These are phyloP conservation scores for Neolamprologus longior DNA, from an alignment of 2,113 vertebrate genomes.

Conservation along the genomic window DNA sequence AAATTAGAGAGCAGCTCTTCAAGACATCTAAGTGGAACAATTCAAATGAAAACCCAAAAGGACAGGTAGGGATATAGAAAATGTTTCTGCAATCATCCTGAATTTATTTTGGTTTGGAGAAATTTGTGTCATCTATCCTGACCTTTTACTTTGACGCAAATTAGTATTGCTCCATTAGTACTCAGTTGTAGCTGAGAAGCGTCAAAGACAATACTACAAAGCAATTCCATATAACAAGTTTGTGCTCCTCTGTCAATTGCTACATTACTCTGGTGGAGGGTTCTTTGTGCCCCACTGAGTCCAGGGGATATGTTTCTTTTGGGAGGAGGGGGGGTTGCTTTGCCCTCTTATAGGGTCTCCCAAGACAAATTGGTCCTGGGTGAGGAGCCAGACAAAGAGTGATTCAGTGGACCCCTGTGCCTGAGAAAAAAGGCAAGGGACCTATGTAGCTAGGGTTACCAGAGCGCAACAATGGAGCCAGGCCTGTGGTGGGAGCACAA, in stretches of 20 bases:
- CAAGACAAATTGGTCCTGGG: not conserved
- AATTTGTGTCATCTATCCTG: not conserved
- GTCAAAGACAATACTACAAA: not conserved
- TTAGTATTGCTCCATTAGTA: too few species aligned
- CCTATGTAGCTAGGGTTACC: not conserved
- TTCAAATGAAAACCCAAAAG: not conserved
- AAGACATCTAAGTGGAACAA: not conserved
- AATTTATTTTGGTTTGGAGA: not conserved
- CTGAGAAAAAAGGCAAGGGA: not conserved
- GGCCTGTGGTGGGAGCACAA: not conserved
- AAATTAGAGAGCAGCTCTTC: not conserved
- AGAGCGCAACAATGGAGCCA: not conserved
- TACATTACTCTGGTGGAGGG: not conserved
- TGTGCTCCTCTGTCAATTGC: not conserved
- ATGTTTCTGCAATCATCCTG: not conserved
- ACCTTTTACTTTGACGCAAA: not conserved
- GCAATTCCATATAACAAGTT: not conserved
- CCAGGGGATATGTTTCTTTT: not conserved
- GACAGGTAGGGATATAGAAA: not conserved
- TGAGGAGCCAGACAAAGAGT: not conserved
- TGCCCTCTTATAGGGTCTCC: not conserved
- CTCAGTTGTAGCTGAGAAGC: too few species aligned
- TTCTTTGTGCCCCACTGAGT: not conserved
- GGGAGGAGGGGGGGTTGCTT: not conserved
- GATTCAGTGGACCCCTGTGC: not conserved